Conservation (phyloP, 2,113 vertebrate species). For the Planiliza haematocheilus region DNA sequence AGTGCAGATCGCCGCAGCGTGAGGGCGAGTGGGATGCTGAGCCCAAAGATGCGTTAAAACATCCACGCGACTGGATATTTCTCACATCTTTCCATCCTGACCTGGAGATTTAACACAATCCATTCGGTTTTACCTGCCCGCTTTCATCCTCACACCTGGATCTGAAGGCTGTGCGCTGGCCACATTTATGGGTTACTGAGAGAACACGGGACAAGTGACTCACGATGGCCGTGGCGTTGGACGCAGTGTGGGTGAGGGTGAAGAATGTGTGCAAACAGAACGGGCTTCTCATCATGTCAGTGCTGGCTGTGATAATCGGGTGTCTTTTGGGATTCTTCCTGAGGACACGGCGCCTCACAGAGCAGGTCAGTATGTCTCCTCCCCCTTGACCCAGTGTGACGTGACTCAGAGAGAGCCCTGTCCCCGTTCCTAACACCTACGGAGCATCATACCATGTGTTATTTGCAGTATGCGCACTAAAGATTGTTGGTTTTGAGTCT, state of each 20-base stretch:
- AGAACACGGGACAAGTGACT: constrained; percentile 70
- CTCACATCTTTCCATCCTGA: not conserved
- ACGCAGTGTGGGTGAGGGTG: constrained; percentile 88
- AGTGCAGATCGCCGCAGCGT: constrained; percentile 59
- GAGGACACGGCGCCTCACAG: constrained; percentile 90
- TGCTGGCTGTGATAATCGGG: constrained; percentile 93
- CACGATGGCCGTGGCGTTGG: constrained; percentile 89
- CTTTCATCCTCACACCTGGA: constrained; percentile 39
- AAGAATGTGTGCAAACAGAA: constrained; percentile 94
- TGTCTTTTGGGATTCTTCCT: constrained; percentile 97
- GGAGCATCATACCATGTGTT: not conserved
- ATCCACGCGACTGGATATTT: constrained; percentile 41
- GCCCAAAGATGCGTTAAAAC: constrained; percentile 47
- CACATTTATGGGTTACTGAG: constrained; percentile 85
- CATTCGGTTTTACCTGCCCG: not conserved
- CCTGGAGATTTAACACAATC: constrained; percentile 12
- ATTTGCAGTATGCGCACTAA: not conserved
- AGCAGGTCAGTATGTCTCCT: constrained; percentile 87
- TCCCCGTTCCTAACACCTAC: not conserved
- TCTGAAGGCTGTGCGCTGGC: constrained; percentile 19
- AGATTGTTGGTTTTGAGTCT: no score
- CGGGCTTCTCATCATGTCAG: constrained; percentile 95
- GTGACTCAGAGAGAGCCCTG: not conserved
- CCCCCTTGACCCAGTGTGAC: constrained; percentile 14
- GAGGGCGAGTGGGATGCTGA: constrained; percentile 56